Percentiles rank a stretch among this genome's conserved stretches.
Conservation (phyloP, 2,797 vertebrate genomes). For the Falco peregrinus region DNA sequence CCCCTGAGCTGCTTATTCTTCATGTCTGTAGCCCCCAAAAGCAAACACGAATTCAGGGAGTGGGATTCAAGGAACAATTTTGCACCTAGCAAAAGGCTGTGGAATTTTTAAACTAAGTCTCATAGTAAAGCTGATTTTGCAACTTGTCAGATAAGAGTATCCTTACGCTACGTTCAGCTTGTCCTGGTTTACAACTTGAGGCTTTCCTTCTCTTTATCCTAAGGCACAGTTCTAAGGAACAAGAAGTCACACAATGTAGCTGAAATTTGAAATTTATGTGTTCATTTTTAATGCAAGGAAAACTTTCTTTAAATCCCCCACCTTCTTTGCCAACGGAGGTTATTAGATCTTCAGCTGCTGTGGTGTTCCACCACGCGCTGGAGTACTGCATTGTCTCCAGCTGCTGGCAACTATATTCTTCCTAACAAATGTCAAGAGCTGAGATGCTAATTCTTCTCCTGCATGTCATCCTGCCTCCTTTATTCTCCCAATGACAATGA, state of each 20-base stretch:
- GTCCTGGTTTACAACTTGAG: neutral
- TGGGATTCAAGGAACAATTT: neutral
- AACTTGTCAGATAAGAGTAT: neutral
- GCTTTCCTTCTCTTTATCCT: neutral
- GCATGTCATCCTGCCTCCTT: neutral
- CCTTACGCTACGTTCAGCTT: neutral
- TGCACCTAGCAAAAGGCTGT: neutral
- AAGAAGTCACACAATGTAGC: accelerated
- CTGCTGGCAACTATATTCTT: neutral
- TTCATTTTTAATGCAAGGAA: neutral
- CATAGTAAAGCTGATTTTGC: neutral
- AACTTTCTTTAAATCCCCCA: neutral
- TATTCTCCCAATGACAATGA: neutral
- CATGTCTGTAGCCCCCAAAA: neutral
- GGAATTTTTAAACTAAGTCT: accelerated
- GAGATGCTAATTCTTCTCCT: neutral
- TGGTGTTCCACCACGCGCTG: neutral
- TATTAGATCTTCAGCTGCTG: neutral
- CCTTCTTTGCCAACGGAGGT: neutral
- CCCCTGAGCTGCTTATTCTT: neutral
- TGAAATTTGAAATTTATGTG: neutral
- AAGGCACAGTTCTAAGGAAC: neutral
- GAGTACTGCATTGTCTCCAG: neutral
- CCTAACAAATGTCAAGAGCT: neutral
- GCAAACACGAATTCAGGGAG: accelerated